These are phyloP conservation scores for Forbesichthys papilliferus DNA, from an alignment of 2,113 vertebrate species.

Conservation along the genomic window DNA sequence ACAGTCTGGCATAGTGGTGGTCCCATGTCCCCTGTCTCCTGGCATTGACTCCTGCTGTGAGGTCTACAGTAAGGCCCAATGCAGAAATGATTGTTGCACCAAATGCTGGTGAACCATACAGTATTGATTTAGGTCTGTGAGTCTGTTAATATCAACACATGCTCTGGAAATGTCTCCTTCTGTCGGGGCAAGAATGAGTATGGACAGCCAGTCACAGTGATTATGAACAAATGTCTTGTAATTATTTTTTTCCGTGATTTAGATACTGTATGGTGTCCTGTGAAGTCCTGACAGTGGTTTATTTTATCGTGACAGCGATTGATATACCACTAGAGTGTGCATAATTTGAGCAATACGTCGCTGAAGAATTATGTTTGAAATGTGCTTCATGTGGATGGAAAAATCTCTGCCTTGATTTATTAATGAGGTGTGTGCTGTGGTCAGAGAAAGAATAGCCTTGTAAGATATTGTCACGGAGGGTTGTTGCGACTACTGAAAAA, in stretches of 20 bases:
- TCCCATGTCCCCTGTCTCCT: not conserved
- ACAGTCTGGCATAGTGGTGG: not conserved
- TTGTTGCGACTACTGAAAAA: not conserved
- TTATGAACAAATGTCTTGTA: not conserved
- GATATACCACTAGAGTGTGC: not conserved
- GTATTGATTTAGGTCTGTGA: not conserved
- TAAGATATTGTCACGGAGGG: slow-evolving; percentile 1
- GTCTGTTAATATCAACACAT: not conserved
- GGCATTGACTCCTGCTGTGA: not conserved
- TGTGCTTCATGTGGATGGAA: slow-evolving; percentile 18
- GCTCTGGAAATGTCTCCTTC: not conserved
- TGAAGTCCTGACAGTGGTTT: not conserved
- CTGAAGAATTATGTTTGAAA: slow-evolving; percentile 10
- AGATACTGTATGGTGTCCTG: not conserved
- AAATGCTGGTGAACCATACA: not conserved
- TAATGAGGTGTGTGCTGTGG: slow-evolving; percentile 17
- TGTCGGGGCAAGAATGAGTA: not conserved
- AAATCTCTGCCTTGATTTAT: slow-evolving; percentile 20
- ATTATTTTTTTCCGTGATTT: not conserved
- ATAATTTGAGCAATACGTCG: slow-evolving; percentile 9
- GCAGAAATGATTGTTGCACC: not conserved
- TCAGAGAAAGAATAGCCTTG: slow-evolving; percentile 8
- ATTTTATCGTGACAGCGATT: slow-evolving; percentile 6
- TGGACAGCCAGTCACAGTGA: not conserved
- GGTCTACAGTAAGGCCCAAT: not conserved